Evolutionary conservation across 2,113 vertebrate species (phyloP).

Genomic region (Trochalopteron elliotii): DNA sequence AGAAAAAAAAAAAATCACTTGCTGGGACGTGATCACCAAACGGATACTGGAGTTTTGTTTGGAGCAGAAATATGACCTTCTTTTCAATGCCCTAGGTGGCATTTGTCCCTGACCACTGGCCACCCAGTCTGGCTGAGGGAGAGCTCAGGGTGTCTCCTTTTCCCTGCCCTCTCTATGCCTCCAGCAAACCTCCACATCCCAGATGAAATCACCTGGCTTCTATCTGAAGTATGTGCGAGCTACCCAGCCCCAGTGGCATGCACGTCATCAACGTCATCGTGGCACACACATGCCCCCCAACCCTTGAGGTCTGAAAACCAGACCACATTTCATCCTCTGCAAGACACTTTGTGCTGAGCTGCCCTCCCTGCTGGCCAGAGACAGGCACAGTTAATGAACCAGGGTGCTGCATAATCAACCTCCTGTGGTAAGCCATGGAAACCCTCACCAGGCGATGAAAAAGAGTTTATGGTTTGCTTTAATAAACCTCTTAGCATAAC

Average conservation of each 20-base stretch:
- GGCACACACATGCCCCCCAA: not conserved
- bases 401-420: not conserved
- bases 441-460: not conserved
- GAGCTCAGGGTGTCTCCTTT: not conserved
- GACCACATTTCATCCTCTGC: not conserved
- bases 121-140: not conserved
- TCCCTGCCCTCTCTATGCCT: not conserved
- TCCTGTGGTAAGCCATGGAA: constrained; percentile 15
- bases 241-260: accelerated
- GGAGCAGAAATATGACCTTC: not conserved
- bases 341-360: not conserved
- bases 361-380: not conserved
- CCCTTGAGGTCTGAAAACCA: not conserved
- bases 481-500: not conserved
- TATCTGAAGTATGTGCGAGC: not conserved
- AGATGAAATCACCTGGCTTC: not conserved
- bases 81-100: not conserved
- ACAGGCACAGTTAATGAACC: accelerated
- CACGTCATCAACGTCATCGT: accelerated
- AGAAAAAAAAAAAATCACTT: not conserved
- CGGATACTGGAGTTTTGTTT: not conserved
- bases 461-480: not conserved
- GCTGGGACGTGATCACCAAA: not conserved
- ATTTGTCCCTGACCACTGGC: not conserved
- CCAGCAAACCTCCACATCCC: not conserved